Evolutionary conservation across 1,140 invertebrate genomes (phyloP).

Genomic region (Diploscapter pachys): DNA sequence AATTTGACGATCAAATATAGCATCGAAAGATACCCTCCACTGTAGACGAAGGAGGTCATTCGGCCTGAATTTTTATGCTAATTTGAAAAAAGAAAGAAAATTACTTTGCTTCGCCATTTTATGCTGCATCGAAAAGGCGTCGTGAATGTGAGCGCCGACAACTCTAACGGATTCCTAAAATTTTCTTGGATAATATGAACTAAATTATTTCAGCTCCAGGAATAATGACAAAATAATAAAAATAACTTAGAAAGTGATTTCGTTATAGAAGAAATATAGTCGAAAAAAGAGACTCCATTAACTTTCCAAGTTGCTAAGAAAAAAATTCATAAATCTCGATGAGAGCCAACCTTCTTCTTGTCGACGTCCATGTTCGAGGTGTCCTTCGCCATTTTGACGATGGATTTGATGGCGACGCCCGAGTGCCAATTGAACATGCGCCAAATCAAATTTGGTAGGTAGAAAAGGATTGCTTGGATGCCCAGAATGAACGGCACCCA

Average conservation of each 20-base stretch:
- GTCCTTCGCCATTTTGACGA: constrained; percentile 57
- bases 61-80: constrained; percentile 39
- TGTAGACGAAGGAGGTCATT: constrained; percentile 57
- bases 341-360: no score
- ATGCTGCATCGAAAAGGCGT: constrained; percentile 50
- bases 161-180: constrained; percentile 23
- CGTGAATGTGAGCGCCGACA: constrained; percentile 54
- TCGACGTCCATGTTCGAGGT: constrained; percentile 48
- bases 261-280: no score
- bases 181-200: no score
- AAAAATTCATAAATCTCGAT: no score
- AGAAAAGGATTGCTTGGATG: constrained; percentile 65
- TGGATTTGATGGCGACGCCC: constrained; percentile 51
- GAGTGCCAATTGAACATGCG: constrained; percentile 56
- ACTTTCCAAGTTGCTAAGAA: no score
- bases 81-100: not conserved
- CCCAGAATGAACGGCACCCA: constrained; percentile 62
- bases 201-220: no score
- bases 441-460: constrained; percentile 63
- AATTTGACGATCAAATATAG: constrained; percentile 64
- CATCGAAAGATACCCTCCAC: constrained; percentile 62
- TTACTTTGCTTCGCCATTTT: not conserved
- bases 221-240: no score
- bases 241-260: no score
- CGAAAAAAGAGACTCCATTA: no score